phyloP scores from a whole-genome alignment of 2,888 invertebrate species.

The Cactoblastis cactorum region DNA sequence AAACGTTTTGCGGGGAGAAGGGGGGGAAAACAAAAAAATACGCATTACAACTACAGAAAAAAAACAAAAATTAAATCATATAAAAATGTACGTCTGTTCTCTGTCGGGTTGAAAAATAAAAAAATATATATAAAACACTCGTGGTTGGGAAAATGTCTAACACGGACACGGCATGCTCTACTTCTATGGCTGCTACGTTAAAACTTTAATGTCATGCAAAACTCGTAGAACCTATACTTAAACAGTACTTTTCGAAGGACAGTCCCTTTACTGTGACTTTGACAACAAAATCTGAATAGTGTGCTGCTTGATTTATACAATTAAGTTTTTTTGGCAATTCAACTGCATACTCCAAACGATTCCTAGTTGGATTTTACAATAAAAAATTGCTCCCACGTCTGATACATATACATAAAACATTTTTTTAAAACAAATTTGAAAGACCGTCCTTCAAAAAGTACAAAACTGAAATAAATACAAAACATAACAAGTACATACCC shows the following conservation, averaged over 20 bases:
- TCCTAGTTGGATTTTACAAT: too few species aligned
- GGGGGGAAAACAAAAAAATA: slow-evolving; percentile 72
- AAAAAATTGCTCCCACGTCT: too few species aligned
- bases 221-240: slow-evolving; percentile 39
- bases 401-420: neutral
- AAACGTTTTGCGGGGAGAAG: slow-evolving; percentile 58
- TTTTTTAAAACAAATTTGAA: neutral
- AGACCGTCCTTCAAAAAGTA: slow-evolving; percentile 2
- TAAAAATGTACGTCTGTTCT: slow-evolving; percentile 24
- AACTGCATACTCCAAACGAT: too few species aligned
- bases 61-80: slow-evolving; percentile 45
- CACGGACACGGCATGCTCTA: slow-evolving; percentile 66
- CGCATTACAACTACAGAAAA: slow-evolving; percentile 79
- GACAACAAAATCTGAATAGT: neutral
- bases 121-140: slow-evolving; percentile 29
- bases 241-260: slow-evolving; percentile 16
- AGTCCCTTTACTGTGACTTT: neutral
- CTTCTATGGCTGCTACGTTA: slow-evolving; percentile 63
- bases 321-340: too few species aligned
- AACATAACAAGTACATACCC: slow-evolving; percentile 44
- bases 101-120: neutral
- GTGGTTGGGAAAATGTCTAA: slow-evolving; percentile 80
- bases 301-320: too few species aligned
- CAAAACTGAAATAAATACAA: neutral
- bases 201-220: slow-evolving; percentile 38